A percentile compares a stretch with the other conserved stretches of the same genome.
Conservation (phyloP, 2,888 invertebrate genomes). For the Oxyscelio sp. region DNA sequence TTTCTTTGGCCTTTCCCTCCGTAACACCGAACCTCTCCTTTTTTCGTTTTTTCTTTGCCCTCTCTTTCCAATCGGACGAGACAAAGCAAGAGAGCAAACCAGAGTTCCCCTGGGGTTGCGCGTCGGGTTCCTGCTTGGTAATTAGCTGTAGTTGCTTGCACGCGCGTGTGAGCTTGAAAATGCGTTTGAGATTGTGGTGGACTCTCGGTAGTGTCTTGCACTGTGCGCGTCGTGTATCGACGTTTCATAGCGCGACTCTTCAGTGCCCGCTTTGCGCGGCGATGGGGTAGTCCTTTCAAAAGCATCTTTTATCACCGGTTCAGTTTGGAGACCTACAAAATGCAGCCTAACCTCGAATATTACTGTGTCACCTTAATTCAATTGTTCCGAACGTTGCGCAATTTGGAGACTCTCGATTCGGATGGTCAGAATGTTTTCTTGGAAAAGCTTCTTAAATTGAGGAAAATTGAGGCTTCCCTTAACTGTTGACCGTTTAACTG, state of each 20-base stretch:
- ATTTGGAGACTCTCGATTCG: no score
- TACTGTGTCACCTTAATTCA: no score
- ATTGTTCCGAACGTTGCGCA: no score
- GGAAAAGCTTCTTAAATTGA: no score
- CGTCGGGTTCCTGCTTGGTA: slow-evolving; percentile 76
- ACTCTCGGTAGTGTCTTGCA: slow-evolving; percentile 58
- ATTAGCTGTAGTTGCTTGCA: slow-evolving; percentile 84
- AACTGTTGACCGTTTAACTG: neutral
- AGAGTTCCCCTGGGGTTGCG: slow-evolving; percentile 72
- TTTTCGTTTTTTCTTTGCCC: slow-evolving; percentile 70
- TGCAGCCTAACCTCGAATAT: slow-evolving; percentile 24
- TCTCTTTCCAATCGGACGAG: slow-evolving; percentile 43
- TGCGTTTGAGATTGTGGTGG: slow-evolving; percentile 80
- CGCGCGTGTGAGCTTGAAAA: slow-evolving; percentile 85
- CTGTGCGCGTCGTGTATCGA: slow-evolving; percentile 55
- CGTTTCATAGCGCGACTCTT: slow-evolving; percentile 58
- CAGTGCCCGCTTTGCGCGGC: slow-evolving; percentile 34
- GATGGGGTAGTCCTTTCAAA: slow-evolving; percentile 52
- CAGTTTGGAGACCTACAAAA: slow-evolving; percentile 41
- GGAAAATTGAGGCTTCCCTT: no score
- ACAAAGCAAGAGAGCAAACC: slow-evolving; percentile 38
- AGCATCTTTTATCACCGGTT: slow-evolving; percentile 42
- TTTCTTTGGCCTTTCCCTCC: slow-evolving; percentile 32
- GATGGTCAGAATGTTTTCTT: no score
- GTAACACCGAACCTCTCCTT: slow-evolving; percentile 29